Percentiles rank a stretch among this genome's conserved stretches.
These are phyloP conservation scores for Synergus umbraculus DNA, from an alignment of 2,888 invertebrate species.

Conservation along the genomic window DNA sequence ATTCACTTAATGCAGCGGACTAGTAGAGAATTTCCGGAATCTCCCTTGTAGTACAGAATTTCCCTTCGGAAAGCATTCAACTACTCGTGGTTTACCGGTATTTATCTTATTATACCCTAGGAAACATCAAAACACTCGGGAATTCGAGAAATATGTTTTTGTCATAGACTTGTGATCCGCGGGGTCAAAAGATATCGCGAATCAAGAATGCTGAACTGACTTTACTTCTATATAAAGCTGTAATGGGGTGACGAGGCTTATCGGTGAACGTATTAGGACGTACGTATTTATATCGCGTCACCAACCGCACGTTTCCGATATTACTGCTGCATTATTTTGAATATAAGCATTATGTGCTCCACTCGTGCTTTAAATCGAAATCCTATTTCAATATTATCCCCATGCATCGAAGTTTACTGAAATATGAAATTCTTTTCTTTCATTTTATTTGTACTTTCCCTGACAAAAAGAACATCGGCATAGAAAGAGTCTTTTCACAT, in stretches of 20 bases:
- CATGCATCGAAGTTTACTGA: not conserved
- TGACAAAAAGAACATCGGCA: not conserved
- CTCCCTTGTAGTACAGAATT: not conserved
- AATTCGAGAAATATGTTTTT: not conserved
- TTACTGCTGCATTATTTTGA: not conserved
- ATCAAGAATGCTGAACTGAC: not conserved
- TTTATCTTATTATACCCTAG: not conserved
- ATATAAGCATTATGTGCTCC: not conserved
- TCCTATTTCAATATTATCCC: not conserved
- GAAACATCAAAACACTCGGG: not conserved
- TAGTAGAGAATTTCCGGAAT: too few relatives aligned
- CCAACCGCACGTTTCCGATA: not conserved
- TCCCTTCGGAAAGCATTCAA: not conserved
- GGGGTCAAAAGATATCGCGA: slow-evolving; percentile 10
- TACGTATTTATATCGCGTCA: not conserved
- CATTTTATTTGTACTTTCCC: not conserved
- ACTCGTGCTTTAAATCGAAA: not conserved
- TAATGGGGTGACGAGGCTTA: not conserved
- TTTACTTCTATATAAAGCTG: not conserved
- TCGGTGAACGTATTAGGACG: slow-evolving; percentile 2
- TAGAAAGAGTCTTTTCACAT: slow-evolving; percentile 8
- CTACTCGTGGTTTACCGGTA: not conserved
- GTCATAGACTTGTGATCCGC: not conserved
- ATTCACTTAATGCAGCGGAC: too few relatives aligned
- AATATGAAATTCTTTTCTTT: not conserved